A percentile compares a stretch with the other conserved stretches of the same genome.
phyloP scores from a whole-genome alignment of 2,888 invertebrate species.

The Rhamphomyia laevipes region DNA sequence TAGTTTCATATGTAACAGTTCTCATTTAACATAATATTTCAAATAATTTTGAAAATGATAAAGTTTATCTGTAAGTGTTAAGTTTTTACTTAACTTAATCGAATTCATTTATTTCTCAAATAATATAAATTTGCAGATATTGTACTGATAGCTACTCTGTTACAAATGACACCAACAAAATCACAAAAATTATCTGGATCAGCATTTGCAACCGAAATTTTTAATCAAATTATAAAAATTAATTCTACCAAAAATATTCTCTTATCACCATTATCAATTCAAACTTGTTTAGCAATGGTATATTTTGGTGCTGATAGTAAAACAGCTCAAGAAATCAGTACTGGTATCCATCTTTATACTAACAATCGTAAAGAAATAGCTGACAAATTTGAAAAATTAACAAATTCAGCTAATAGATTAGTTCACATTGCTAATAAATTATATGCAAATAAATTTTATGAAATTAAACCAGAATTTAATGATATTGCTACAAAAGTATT shows the following conservation, averaged over 20 bases:
- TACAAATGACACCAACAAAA: not conserved
- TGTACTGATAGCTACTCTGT: not conserved
- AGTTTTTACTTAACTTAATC: too few species aligned
- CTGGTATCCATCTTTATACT: conserved; percentile 18
- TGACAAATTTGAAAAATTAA: conserved; percentile 21
- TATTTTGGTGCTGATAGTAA: conserved; percentile 55
- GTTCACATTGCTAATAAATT: conserved; percentile 58
- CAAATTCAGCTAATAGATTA: conserved; percentile 16
- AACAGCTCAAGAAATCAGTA: conserved; percentile 25
- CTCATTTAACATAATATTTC: too few species aligned
- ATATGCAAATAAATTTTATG: conserved; percentile 46
- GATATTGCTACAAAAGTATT: conserved; percentile 49
- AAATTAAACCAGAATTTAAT: conserved; percentile 44
- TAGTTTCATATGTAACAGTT: too few species aligned
- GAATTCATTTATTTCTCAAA: too few species aligned
- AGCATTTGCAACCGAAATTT: conserved; percentile 23
- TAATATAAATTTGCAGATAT: too few species aligned
- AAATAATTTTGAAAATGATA: too few species aligned
- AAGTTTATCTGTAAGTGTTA: too few species aligned
- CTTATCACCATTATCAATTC: conserved; percentile 45
- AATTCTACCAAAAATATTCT: conserved; percentile 20
- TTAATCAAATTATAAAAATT: conserved; percentile 16
- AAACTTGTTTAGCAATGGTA: conserved; percentile 56
- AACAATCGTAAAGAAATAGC: conserved; percentile 20
- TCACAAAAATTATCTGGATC: not conserved